These are phyloP conservation scores for Perca schrenkii DNA, from an alignment of 2,113 vertebrate genomes.

Conservation along the genomic window DNA sequence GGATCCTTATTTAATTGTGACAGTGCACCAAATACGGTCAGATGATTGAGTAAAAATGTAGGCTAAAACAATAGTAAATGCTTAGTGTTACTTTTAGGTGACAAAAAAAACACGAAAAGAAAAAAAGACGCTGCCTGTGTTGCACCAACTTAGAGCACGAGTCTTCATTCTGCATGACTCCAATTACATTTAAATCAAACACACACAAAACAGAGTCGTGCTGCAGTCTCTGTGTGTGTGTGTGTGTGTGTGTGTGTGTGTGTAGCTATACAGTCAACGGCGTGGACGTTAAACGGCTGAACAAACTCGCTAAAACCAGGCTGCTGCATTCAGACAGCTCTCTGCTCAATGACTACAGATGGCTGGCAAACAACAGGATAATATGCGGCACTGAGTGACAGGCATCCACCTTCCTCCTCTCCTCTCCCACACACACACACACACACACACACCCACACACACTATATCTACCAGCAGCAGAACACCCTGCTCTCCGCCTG, in stretches of 20 bases:
- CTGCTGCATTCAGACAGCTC: conserved; percentile 38
- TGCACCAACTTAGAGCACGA: conserved; percentile 41
- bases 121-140: conserved; percentile 13
- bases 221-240: conserved; percentile 29
- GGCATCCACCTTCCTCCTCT: neutral
- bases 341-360: conserved; percentile 41
- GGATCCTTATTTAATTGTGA: no score
- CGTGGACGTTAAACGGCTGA: conserved; percentile 3
- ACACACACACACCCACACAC: neutral
- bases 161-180: conserved; percentile 69
- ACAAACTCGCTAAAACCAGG: conserved; percentile 4
- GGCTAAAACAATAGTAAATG: no score
- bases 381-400: conserved; percentile 74
- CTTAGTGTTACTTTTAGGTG: neutral
- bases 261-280: neutral
- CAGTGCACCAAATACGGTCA: neutral
- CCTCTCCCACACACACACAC: neutral
- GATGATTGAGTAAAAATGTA: neutral
- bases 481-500: conserved; percentile 10
- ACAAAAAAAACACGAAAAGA: neutral
- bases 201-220: conserved; percentile 11
- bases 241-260: neutral
- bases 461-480: neutral
- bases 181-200: conserved; percentile 60
- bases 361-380: conserved; percentile 58